These are phyloP conservation scores for Thermophis baileyi DNA, from an alignment of 2,113 vertebrate species.

Conservation along the genomic window DNA sequence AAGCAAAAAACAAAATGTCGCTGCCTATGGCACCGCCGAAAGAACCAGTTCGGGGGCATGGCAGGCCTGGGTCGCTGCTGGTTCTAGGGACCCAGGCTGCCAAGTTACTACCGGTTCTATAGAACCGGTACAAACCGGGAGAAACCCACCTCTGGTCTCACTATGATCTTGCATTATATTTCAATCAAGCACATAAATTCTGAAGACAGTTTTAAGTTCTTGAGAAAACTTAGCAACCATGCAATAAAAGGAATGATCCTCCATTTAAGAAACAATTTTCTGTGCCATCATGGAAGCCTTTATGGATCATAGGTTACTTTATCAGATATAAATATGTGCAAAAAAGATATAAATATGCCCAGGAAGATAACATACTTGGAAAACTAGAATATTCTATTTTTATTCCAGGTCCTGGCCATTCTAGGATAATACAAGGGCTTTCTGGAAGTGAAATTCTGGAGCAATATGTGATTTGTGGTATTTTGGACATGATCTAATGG, in stretches of 20 bases:
- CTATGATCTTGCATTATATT: background rate
- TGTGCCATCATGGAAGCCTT: background rate
- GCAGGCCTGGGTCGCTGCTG: too few relatives aligned
- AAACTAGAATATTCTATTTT: background rate
- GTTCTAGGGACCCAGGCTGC: too few relatives aligned
- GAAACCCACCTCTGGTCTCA: too few relatives aligned
- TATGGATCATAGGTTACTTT: background rate
- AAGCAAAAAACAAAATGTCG: too few relatives aligned
- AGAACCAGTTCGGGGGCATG: too few relatives aligned
- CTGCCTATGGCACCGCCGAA: too few relatives aligned
- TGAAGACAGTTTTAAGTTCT: constrained; percentile 13
- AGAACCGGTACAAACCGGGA: too few relatives aligned
- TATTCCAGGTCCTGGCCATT: background rate
- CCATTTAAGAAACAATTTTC: background rate
- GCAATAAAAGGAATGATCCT: background rate
- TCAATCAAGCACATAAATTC: background rate
- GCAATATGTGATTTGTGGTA: background rate
- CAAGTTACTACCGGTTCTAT: too few relatives aligned
- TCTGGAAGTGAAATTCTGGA: background rate
- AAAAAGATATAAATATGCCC: background rate
- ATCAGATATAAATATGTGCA: background rate
- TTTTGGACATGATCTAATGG: background rate
- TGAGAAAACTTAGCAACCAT: background rate
- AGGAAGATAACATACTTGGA: background rate
- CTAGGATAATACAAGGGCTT: background rate